Evolutionary conservation across 2,113 vertebrate species (phyloP).

Genomic region (Pan paniscus): DNA sequence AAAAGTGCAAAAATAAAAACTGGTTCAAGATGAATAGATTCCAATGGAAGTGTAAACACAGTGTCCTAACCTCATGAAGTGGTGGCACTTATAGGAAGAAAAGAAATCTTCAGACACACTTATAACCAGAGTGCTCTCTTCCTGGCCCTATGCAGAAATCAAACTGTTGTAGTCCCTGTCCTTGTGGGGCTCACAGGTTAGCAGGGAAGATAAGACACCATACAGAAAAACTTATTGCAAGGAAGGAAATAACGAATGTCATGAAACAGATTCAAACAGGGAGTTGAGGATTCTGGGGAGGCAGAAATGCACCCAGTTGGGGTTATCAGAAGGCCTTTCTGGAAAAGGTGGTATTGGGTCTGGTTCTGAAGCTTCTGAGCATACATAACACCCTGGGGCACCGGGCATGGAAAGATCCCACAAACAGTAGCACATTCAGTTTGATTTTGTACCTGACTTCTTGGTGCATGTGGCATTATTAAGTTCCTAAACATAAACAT

Average conservation of each 20-base stretch:
- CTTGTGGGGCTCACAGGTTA: background rate
- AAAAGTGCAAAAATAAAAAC: background rate
- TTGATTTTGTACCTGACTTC: conserved; percentile 75
- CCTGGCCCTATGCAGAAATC: background rate
- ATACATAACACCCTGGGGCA: background rate
- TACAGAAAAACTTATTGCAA: background rate
- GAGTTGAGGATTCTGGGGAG: background rate
- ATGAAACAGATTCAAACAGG: background rate
- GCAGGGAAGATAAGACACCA: background rate
- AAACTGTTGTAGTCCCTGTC: fast-evolving
- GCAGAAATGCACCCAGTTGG: background rate
- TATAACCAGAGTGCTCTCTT: background rate
- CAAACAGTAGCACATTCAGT: conserved; percentile 58
- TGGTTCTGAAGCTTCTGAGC: background rate
- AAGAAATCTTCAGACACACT: background rate
- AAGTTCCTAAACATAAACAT: conserved; percentile 83
- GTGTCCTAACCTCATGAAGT: background rate
- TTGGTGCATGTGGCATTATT: conserved; percentile 76
- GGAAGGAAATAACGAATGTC: background rate
- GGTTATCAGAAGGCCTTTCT: background rate
- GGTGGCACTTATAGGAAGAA: too few relatives aligned
- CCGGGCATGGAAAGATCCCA: conserved; percentile 39
- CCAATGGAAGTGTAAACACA: background rate
- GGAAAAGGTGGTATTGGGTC: background rate
- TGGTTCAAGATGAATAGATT: background rate